phyloP scores from a whole-genome alignment of 2,888 invertebrate species.

The Machimus rusticus region DNA sequence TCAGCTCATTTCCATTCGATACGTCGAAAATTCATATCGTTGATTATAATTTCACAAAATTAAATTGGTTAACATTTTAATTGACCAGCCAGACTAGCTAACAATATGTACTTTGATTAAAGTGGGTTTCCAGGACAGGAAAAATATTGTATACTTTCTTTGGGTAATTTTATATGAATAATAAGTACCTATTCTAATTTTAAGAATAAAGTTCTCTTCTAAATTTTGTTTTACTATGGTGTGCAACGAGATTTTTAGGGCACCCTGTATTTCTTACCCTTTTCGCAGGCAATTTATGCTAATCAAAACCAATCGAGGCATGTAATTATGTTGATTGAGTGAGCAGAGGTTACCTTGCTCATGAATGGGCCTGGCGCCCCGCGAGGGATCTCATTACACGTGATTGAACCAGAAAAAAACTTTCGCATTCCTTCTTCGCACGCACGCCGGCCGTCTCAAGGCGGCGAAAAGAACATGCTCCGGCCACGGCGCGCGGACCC shows the following conservation, averaged over 20 bases:
- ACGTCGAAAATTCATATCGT: too few relatives aligned
- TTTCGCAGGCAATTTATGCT: slow-evolving; percentile 47
- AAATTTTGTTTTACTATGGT: not conserved
- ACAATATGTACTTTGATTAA: too few relatives aligned
- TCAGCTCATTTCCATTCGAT: too few relatives aligned
- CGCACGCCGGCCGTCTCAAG: not conserved
- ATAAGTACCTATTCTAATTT: not conserved
- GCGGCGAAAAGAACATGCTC: slow-evolving; percentile 17
- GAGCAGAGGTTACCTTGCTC: slow-evolving; percentile 16
- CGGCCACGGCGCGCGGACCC: not conserved
- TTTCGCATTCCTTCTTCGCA: slow-evolving; percentile 31
- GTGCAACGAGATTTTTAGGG: not conserved
- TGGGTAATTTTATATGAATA: not conserved
- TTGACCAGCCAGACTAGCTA: too few relatives aligned
- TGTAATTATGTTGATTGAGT: slow-evolving; percentile 40
- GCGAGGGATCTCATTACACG: slow-evolving; percentile 32
- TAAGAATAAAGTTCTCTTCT: not conserved
- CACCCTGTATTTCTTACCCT: slow-evolving; percentile 40
- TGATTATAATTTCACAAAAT: too few relatives aligned
- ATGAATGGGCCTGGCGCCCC: slow-evolving; percentile 31
- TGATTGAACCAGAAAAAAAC: slow-evolving; percentile 34
- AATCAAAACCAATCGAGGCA: slow-evolving; percentile 43
- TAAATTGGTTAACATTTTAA: too few relatives aligned
- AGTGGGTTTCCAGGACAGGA: too few relatives aligned
- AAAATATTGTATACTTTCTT: too few relatives aligned